These are phyloP conservation scores for Lepus timidus DNA, from an alignment of 2,113 vertebrate genomes.

Conservation along the genomic window DNA sequence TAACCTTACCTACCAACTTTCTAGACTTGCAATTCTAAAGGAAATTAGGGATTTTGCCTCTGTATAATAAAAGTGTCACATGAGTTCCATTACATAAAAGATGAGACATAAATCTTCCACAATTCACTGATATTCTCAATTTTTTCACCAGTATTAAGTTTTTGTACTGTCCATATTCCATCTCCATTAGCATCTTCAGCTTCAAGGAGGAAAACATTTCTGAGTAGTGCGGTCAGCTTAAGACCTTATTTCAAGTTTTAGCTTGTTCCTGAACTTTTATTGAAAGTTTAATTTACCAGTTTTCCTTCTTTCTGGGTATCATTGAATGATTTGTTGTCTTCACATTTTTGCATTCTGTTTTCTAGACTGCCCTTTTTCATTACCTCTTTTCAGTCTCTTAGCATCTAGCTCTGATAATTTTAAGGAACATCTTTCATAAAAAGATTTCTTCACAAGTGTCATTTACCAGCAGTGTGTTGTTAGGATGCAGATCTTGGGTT, in stretches of 20 bases:
- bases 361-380: background rate
- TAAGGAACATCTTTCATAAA: background rate
- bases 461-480: background rate
- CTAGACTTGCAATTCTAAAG: conserved; percentile 31
- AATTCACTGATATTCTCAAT: conserved; percentile 30
- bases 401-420: background rate
- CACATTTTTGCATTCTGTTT: conserved; percentile 26
- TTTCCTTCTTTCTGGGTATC: conserved; percentile 20
- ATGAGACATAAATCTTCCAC: background rate
- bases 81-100: conserved; percentile 8
- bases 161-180: conserved; percentile 5
- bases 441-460: background rate
- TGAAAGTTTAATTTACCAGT: conserved; percentile 24
- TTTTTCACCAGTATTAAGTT: conserved; percentile 42
- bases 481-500: background rate
- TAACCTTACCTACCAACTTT: background rate
- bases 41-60: background rate
- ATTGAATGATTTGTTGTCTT: background rate
- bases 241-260: background rate
- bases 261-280: background rate
- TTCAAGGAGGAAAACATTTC: background rate
- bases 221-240: background rate
- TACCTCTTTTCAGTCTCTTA: background rate
- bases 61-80: background rate
- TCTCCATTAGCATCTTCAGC: conserved; percentile 25